Conservation (phyloP, 2,797 vertebrate species). For the Neomorphus geoffroyi region DNA sequence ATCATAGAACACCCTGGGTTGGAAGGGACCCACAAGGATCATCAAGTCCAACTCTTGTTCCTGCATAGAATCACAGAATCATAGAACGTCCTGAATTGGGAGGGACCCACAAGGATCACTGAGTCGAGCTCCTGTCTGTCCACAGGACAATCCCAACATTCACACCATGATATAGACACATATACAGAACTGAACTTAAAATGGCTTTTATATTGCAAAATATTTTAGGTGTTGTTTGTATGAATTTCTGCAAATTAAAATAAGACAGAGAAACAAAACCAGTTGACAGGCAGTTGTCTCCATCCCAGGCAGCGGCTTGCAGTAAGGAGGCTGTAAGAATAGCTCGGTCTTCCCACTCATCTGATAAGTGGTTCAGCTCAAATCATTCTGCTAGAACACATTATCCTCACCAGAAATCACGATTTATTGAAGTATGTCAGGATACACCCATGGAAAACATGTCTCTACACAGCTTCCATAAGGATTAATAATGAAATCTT, state of each 20-base stretch:
- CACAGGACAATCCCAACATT: no score
- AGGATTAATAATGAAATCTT: conserved; percentile 38
- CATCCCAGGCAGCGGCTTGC: not conserved
- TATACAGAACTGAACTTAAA: not conserved
- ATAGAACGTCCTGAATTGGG: no score
- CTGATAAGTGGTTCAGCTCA: not conserved
- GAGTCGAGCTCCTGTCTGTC: no score
- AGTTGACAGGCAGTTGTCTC: not conserved
- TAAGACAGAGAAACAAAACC: conserved; percentile 2
- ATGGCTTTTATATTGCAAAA: not conserved
- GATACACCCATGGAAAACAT: conserved; percentile 51
- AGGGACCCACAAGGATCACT: no score
- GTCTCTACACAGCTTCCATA: not conserved
- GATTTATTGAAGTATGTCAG: conserved; percentile 35
- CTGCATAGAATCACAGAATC: no score
- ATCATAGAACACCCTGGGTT: no score
- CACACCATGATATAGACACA: no score
- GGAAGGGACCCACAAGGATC: no score
- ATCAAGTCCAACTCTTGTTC: no score
- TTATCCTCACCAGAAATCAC: conserved; percentile 49
- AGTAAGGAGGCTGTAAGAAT: conserved; percentile 4
- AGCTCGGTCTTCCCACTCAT: conserved; percentile 57
- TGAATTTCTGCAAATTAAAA: not conserved
- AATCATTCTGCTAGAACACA: conserved; percentile 7
- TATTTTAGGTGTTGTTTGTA: not conserved